Base-by-base conservation (phyloP, 2,888 invertebrate genomes). In the Dryadula phaetusa region DNA sequence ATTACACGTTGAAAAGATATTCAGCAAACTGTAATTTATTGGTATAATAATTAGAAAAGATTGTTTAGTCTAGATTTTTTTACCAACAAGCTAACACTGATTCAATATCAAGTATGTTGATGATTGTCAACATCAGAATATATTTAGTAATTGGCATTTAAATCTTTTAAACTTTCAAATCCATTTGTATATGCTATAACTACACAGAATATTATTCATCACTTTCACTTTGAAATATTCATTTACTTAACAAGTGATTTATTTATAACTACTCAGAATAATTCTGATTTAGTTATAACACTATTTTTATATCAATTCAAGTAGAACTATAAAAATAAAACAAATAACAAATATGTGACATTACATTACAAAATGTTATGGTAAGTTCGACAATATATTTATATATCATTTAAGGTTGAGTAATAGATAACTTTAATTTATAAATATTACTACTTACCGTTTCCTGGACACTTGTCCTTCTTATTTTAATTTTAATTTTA, bases 401-500 rank as follows among this genome's bases (percentile, higher is more conserved):
- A 20, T 22, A 37, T 22, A 37, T 54, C 20, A 37, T 58, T 12
- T 22, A 40, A 1, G 42, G 3, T 25, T 42, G 37, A 16, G 20
- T 42, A 44, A 14, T 1, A 18, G 14, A n/a, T 18, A 25, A 16
- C 2, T 14, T 44, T 32, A 10, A 32, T 14, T 18, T 28, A 46
- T 44, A 18, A 16, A 16, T 18, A 44, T 18, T 3, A 5, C 12
- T 28, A 66, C 90, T 90, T 82, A 92, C 92, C 72, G 80, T 81
- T 80, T 90, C 86, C 80, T 86, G 87, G 74, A 82, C 75, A 79
- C 83, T 90, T 78, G 95, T 95, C 86, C 95, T 95, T 82, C 94
- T 94, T 76, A 96, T 96, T 79, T 95, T 94, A 78, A 96, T 94
- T 84, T 95, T 95, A 79, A 95, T 95, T 69, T 94, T 93, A 77